Evolutionary conservation across 2,113 vertebrate genomes (phyloP), one percentile per base, ranked within the genome.

Genomic region (Rhea pennata): DNA sequence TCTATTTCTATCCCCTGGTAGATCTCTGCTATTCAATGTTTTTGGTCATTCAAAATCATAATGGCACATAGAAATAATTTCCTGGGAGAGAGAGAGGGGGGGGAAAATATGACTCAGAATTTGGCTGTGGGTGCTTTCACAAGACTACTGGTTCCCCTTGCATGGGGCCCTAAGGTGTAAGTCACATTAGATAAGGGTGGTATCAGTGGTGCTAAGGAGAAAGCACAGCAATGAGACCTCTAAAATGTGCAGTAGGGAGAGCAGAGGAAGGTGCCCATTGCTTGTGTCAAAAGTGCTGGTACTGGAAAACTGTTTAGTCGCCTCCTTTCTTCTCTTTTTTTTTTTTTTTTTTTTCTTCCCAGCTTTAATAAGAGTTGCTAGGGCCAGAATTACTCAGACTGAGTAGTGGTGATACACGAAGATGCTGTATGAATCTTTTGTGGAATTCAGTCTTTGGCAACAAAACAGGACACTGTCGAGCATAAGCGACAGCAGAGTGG

Each of bases 171-270:
- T 8, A 2, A 2, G 14, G 8, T 46, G 50, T 31, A 8, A 17
- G 2, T 7, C 0, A 1, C 16, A 17, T 48, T 48, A 48, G 51
- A 22, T 42, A 19, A 51, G 51, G 59, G 40, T 1, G 4, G 4
- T 31, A 6, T 22, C 40, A n/a, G 17, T 5, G 40, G 6, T 23
- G n/a, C 40, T 58, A 9, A 4, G 71, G 54, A 33, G 36, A 21
- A 29, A 58, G 56, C 7, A 1, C 23, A 4, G 40, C 1, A 1
- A 7, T 4, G 53, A 54, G 53, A 26, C 9, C 29, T 48, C 46
- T n/a, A 16, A 42, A 48, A 70, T 13, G 36, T 2, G 1, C 8
- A 39, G 51, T 27, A 53, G 59, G n/a, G 66, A 3, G 10, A 9
- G 10, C 46, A 48, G 42, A 33, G 62, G 44, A 48, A 15, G 27